These are phyloP conservation scores for Eupithecia insigniata DNA, from an alignment of 2,888 invertebrate species.

Conservation along the genomic window DNA sequence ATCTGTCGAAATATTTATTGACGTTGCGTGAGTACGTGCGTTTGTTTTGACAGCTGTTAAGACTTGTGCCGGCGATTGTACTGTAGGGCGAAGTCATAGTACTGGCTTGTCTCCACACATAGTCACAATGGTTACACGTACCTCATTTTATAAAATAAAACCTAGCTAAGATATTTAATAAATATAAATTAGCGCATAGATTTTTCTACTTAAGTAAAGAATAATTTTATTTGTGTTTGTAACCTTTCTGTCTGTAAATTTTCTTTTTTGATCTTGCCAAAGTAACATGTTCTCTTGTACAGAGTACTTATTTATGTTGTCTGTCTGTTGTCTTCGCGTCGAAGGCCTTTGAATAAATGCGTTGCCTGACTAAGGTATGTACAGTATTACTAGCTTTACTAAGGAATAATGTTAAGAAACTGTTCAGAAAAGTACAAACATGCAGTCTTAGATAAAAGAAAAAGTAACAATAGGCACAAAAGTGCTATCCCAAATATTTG, in stretches of 20 bases:
- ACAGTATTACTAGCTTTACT: slow-evolving; percentile 84
- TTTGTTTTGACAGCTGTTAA: slow-evolving; percentile 46
- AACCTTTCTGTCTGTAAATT: slow-evolving; percentile 54
- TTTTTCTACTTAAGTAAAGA: slow-evolving; percentile 52
- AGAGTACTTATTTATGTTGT: slow-evolving; percentile 59
- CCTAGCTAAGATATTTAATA: slow-evolving; percentile 73
- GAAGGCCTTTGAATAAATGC: slow-evolving; percentile 53
- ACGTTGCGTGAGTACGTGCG: slow-evolving; percentile 25
- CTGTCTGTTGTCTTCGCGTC: slow-evolving; percentile 47
- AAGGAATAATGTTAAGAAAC: slow-evolving; percentile 65
- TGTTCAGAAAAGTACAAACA: slow-evolving; percentile 56
- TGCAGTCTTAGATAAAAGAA: not conserved
- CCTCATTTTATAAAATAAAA: slow-evolving; percentile 79
- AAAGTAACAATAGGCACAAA: slow-evolving; percentile 5
- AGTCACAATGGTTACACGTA: slow-evolving; percentile 82
- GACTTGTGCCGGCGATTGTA: slow-evolving; percentile 50
- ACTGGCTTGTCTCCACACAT: slow-evolving; percentile 65
- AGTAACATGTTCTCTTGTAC: slow-evolving; percentile 67
- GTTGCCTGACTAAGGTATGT: slow-evolving; percentile 76
- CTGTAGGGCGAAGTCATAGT: slow-evolving; percentile 59
- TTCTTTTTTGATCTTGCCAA: slow-evolving; percentile 73
- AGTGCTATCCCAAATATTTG: slow-evolving; percentile 10
- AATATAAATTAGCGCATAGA: slow-evolving; percentile 59
- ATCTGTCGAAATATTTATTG: slow-evolving; percentile 44
- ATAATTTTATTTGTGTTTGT: slow-evolving; percentile 52